Evolutionary conservation across 2,113 vertebrate genomes (phyloP), one percentile per base, ranked within the genome.

Genomic region (Oreochromis aureus): DNA sequence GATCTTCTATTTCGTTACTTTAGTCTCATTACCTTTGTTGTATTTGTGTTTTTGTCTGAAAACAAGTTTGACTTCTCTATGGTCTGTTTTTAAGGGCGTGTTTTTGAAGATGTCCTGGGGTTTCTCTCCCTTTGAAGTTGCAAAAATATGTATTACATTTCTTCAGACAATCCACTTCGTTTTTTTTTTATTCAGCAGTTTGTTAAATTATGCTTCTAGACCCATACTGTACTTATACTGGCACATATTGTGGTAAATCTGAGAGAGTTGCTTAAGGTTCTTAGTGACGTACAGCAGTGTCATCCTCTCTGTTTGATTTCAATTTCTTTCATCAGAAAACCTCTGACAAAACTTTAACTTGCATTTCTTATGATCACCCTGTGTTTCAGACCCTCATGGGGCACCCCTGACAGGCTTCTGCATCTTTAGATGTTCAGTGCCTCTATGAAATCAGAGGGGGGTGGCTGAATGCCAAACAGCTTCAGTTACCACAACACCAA

Each of bases 391-490:
- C 13, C 16, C 44, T 63, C 61, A 3, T 41, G 51, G 54, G 55
- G 36, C 51, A 63, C 73, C 83, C 59, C 79, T 58, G 84, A 81
- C 78, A 79, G 58, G 36, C 73, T 82, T 71, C 86, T 55, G 81
- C 4, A 3, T 82, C 73, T 54, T 82, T 30, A 48, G 24, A 83
- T 82, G 81, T 61, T 82, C 44, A 13, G 54, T 27, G 41, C 76
- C 83, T 73, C 59, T 53, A 73, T 91, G 56, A 93, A 86, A 91
- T 81, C 27, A 84, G 51, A 76, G 34, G 61, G 54, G 58, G 81
- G 82, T 36, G 53, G 82, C 51, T 84, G 87, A 89, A 86, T 87
- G 69, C 89, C 85, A 19, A 79, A 12, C 88, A 80, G 84, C 86
- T 66, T 86, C 55, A 19, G 78, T 82, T 81, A 71, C 83, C 79